Base-by-base conservation (phyloP, 2,888 invertebrate genomes). In the Scrobipalpa atriplicella region DNA sequence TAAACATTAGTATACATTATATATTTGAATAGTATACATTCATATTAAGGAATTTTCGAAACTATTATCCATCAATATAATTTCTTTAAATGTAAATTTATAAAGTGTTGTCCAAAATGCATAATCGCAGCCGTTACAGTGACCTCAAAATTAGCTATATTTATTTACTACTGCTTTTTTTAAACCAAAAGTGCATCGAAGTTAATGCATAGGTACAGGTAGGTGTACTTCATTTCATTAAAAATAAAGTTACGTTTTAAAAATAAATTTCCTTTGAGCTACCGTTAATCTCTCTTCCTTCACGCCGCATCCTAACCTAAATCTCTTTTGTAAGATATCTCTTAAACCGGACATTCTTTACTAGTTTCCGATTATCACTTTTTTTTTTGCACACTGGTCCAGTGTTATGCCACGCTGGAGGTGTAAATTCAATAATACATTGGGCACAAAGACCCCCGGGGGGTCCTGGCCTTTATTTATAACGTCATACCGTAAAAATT, bases 381-480 rank as follows among this genome's bases (percentile, higher is more conserved):
- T 65, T 71, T 39, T 65, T 67, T 74, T 78, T 62, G 61, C 54
- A 21, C 54, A 21, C 10, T 63, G 47, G 65, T 75, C 75, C 74
- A 72, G 68, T 77, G 76, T 78, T 79, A 77, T 78, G 76, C 78
- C 74, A 78, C 78, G 74, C 71, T 71, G 70, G 79, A 86, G 85
- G 89, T 87, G 87, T 86, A 83, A 87, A 87, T 85, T 83, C 85
- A 82, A 84, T 87, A 84, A 85, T 86, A 83, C 83, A 79, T 74
- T 77, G 72, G 64, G 75, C 70, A 84, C 81, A 85, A 88, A 80
- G 77, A 78, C 75, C 85, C 82, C 84, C 81, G 77, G 81, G 81
- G 81, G 71, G 80, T 74, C 77, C 52, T 52, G 64, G 18, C 43
- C 73, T 73, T 72, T 76, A 84, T 84, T 84, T 81, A 78, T 16